Evolutionary conservation across 1,140 invertebrate species (phyloP).

Genomic region (Heliconius himera): DNA sequence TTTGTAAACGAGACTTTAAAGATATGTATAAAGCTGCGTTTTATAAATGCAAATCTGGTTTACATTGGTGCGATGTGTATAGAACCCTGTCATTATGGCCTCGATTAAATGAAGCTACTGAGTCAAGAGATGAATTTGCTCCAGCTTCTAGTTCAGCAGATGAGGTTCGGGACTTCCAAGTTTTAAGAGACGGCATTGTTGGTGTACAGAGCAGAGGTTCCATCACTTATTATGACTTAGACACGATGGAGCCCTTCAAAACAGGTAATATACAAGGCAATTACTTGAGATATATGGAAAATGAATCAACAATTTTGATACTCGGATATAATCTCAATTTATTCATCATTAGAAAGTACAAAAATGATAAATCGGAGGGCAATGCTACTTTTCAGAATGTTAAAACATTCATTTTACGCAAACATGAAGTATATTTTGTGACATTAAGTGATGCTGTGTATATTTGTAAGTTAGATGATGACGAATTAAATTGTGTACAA

Average conservation of each 20-base stretch:
- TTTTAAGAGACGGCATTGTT: constrained; percentile 50
- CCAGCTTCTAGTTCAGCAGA: constrained; percentile 44
- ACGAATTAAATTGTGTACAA: constrained; percentile 19
- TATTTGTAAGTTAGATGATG: constrained; percentile 41
- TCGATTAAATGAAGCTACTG: constrained; percentile 43
- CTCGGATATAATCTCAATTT: constrained; percentile 47
- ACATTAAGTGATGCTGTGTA: constrained; percentile 53
- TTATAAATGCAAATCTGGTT: constrained; percentile 40
- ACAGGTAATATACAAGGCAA: constrained; percentile 43
- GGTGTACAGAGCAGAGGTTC: constrained; percentile 52
- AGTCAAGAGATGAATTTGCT: constrained; percentile 54
- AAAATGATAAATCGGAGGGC: constrained; percentile 19
- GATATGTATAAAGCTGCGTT: constrained; percentile 42
- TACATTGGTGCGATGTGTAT: constrained; percentile 55
- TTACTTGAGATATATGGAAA: constrained; percentile 56
- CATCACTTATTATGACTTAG: constrained; percentile 59
- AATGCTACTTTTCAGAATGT: constrained; percentile 48
- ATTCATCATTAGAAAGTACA: constrained; percentile 46
- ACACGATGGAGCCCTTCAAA: constrained; percentile 44
- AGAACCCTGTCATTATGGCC: constrained; percentile 58
- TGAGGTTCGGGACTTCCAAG: constrained; percentile 51
- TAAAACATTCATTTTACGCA: constrained; percentile 50
- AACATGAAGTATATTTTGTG: constrained; percentile 53
- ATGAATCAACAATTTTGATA: constrained; percentile 48
- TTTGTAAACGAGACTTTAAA: constrained; percentile 55